phyloP scores from a whole-genome alignment of 2,113 vertebrate genomes.

The Notothenia coriiceps region DNA sequence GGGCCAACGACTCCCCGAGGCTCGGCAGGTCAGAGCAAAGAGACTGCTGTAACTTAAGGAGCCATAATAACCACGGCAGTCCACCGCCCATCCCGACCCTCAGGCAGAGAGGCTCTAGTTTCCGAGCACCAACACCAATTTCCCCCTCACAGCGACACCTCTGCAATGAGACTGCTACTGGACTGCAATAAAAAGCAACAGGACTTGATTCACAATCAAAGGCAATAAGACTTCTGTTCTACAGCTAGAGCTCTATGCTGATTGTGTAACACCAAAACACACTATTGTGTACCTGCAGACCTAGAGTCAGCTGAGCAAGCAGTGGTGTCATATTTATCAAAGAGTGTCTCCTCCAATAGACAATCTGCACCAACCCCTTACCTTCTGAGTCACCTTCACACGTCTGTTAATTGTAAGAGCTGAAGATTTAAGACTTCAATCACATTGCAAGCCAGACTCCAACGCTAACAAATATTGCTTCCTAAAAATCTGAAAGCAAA shows the following conservation, averaged over 20 bases:
- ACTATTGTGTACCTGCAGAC: conserved; percentile 2
- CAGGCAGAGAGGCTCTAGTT: conserved; percentile 37
- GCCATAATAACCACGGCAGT: conserved; percentile 68
- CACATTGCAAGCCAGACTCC: neutral
- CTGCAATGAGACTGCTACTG: conserved; percentile 19
- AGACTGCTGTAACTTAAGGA: conserved; percentile 67
- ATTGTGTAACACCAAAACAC: neutral
- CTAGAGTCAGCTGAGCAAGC: neutral
- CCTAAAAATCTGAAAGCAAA: neutral
- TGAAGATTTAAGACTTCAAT: neutral
- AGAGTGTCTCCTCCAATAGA: conserved; percentile 20
- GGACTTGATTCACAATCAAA: conserved; percentile 39
- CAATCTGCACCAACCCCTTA: neutral
- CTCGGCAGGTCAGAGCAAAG: conserved; percentile 52
- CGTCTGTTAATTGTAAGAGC: neutral
- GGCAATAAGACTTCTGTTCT: neutral
- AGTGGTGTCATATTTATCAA: conserved; percentile 19
- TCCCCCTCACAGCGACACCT: conserved; percentile 37
- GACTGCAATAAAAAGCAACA: conserved; percentile 26
- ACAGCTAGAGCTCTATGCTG: neutral
- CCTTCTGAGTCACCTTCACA: neutral
- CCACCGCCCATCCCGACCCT: conserved; percentile 43
- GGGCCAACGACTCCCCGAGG: conserved; percentile 76
- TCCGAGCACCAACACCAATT: conserved; percentile 52
- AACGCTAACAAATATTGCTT: neutral